Percentiles rank a stretch among this genome's conserved stretches.
Evolutionary conservation across 2,888 invertebrate genomes (phyloP).

Genomic region (Rhamphomyia laevipes): DNA sequence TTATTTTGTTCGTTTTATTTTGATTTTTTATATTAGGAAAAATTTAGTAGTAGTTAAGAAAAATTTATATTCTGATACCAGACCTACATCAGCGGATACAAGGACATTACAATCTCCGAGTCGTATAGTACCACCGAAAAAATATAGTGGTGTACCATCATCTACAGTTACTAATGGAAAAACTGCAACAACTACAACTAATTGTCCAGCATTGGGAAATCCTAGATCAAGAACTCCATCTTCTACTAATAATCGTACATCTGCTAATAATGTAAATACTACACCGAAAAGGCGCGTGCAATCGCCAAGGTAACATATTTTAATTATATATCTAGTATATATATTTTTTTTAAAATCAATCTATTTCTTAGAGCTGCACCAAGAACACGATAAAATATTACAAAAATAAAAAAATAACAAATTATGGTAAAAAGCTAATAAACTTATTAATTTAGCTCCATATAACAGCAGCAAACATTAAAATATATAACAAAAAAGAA

Average conservation of each 20-base stretch:
- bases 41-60: slow-evolving; percentile 1
- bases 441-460: too few relatives aligned
- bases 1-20: background rate
- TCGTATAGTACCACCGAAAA: slow-evolving; percentile 36
- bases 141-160: slow-evolving; percentile 27
- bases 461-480: too few relatives aligned
- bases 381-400: background rate
- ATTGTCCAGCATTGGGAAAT: slow-evolving; percentile 14
- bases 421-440: too few relatives aligned
- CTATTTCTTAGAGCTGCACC: background rate
- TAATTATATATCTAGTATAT: background rate
- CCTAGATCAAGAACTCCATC: slow-evolving; percentile 29
- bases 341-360: too few relatives aligned
- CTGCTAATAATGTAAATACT: slow-evolving; percentile 22
- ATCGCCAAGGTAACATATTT: slow-evolving; percentile 28
- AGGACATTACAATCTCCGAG: slow-evolving; percentile 33
- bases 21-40: background rate
- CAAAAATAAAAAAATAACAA: too few relatives aligned
- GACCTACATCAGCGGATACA: slow-evolving; percentile 4
- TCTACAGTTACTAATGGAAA: slow-evolving; percentile 7
- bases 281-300: slow-evolving; percentile 35
- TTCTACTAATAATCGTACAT: slow-evolving; percentile 24
- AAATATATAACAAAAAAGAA: too few relatives aligned
- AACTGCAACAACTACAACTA: slow-evolving; percentile 13
- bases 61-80: slow-evolving; percentile 7